phyloP scores from a whole-genome alignment of 2,888 invertebrate species.

The Reticulitermes lucifugus region DNA sequence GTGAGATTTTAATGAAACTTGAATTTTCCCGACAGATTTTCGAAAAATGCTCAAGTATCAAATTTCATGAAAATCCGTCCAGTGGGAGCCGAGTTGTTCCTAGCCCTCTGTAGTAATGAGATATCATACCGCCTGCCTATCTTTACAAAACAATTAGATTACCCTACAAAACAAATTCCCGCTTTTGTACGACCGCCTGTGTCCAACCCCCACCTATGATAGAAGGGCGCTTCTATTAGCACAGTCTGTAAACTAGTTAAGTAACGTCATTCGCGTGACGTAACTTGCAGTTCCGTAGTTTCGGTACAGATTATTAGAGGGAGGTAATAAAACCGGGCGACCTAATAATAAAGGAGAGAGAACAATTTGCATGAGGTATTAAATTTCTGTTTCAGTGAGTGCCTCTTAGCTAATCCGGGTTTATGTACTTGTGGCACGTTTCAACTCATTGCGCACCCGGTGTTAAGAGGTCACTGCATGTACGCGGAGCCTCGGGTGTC shows the following conservation, averaged over 20 bases:
- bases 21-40: too few species aligned
- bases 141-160: too few species aligned
- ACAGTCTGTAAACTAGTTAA: neutral
- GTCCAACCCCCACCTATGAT: too few species aligned
- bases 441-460: neutral
- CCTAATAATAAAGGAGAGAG: neutral
- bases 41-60: too few species aligned
- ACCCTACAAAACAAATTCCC: too few species aligned
- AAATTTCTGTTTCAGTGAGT: neutral
- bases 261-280: neutral
- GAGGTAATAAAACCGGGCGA: neutral
- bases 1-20: too few species aligned
- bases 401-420: constrained; percentile 2
- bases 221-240: neutral
- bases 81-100: too few species aligned
- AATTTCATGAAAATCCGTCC: too few species aligned
- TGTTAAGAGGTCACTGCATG: neutral
- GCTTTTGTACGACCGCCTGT: too few species aligned
- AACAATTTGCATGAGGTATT: constrained; percentile 5
- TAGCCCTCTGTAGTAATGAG: too few species aligned
- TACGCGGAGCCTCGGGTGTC: too few species aligned
- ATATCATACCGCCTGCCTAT: too few species aligned
- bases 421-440: neutral
- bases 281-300: neutral
- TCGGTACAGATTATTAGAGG: neutral